A percentile compares a stretch with the other conserved stretches of the same genome.
These are phyloP conservation scores for Natrix natrix DNA, from an alignment of 2,797 vertebrate species.

Conservation along the genomic window DNA sequence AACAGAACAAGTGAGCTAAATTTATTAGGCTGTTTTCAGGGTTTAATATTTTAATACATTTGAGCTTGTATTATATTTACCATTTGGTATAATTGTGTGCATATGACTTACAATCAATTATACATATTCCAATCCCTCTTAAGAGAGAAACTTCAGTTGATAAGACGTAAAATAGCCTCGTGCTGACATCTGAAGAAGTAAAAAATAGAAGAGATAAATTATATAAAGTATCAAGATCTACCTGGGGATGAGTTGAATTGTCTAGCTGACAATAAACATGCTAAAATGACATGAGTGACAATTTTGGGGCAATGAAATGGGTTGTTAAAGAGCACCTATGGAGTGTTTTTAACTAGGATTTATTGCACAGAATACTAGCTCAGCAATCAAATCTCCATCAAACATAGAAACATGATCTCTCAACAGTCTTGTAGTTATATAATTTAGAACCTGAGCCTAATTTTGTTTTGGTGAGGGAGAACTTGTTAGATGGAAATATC, in stretches of 20 bases:
- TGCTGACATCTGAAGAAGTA: slow-evolving; percentile 17
- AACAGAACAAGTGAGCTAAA: not conserved
- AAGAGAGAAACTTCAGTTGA: not conserved
- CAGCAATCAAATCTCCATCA: not conserved
- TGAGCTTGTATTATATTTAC: not conserved
- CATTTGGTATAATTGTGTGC: not conserved
- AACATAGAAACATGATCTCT: not conserved
- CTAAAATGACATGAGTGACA: not conserved
- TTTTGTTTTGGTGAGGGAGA: not conserved
- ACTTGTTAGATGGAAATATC: not conserved
- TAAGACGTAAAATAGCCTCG: slow-evolving; percentile 10
- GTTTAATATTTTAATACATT: slow-evolving; percentile 17
- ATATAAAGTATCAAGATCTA: slow-evolving; percentile 3
- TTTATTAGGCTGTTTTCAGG: not conserved
- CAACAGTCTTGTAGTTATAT: not conserved
- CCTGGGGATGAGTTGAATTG: not conserved
- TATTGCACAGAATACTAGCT: not conserved
- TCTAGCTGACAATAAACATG: not conserved
- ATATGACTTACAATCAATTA: slow-evolving; percentile 10
- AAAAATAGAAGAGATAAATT: slow-evolving; percentile 28
- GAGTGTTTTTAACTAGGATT: not conserved
- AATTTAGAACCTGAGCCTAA: not conserved
- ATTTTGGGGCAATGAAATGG: not conserved
- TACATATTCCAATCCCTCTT: slow-evolving; percentile 1
- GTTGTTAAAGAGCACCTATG: not conserved